Percentiles rank a stretch among this genome's conserved stretches.
Conservation (phyloP, 2,888 invertebrate genomes). For the Caenorhabditis uteleia region DNA sequence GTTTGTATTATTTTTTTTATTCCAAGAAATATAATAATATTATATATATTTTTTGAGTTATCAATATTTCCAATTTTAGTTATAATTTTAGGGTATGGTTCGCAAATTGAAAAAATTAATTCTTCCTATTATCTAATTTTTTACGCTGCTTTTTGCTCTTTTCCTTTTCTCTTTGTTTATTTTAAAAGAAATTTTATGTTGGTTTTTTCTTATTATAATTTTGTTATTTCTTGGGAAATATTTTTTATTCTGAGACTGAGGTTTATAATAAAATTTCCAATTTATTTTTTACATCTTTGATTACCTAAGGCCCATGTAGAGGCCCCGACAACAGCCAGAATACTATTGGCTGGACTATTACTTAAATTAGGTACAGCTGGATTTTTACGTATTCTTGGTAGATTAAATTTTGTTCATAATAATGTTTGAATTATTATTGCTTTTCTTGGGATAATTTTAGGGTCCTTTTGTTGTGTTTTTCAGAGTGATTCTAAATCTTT, state of each 20-base stretch:
- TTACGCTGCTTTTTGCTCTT: slow-evolving; percentile 59
- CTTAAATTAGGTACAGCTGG: slow-evolving; percentile 58
- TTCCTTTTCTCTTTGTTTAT: slow-evolving; percentile 56
- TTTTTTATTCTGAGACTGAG: slow-evolving; percentile 54
- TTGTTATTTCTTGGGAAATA: slow-evolving; percentile 48
- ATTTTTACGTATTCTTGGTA: slow-evolving; percentile 55
- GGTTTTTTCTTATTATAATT: slow-evolving; percentile 50
- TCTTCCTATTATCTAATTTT: slow-evolving; percentile 58
- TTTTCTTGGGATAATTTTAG: slow-evolving; percentile 54
- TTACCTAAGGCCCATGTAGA: slow-evolving; percentile 62
- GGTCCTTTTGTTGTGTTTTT: slow-evolving; percentile 53
- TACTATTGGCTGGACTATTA: slow-evolving; percentile 55
- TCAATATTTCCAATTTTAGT: slow-evolving; percentile 58
- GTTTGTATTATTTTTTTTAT: slow-evolving; percentile 57
- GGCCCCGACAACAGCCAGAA: slow-evolving; percentile 60
- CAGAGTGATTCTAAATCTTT: slow-evolving; percentile 57
- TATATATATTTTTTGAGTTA: slow-evolving; percentile 60
- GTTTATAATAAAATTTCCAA: slow-evolving; percentile 51
- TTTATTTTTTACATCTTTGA: slow-evolving; percentile 75
- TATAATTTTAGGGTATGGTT: slow-evolving; percentile 56
- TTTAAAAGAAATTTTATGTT: slow-evolving; percentile 43
- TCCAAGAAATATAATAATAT: slow-evolving; percentile 52
- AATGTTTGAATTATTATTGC: slow-evolving; percentile 50
- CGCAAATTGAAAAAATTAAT: slow-evolving; percentile 60
- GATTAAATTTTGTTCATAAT: slow-evolving; percentile 48